Evolutionary conservation across 1,140 invertebrate species (phyloP).

Genomic region (Holotrichia oblita): DNA sequence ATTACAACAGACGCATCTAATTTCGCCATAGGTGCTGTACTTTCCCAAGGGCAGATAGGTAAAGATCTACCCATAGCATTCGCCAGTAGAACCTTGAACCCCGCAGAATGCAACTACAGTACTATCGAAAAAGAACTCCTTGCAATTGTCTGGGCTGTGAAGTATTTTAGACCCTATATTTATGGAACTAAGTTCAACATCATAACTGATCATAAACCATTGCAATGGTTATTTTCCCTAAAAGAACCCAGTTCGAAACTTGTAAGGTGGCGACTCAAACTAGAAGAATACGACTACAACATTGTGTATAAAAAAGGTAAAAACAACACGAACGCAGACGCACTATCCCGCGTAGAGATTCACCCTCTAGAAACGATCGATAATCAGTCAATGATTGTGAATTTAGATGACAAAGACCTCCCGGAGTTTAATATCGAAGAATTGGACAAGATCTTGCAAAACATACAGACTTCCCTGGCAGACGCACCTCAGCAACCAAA

Average conservation of each 20-base stretch:
- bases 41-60: conserved; percentile 52
- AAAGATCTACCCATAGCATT: conserved; percentile 45
- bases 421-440: neutral
- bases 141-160: conserved; percentile 43
- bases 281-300: conserved; percentile 42
- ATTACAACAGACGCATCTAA: conserved; percentile 56
- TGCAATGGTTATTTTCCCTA: conserved; percentile 43
- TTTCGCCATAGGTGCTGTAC: conserved; percentile 53
- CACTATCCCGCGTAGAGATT: neutral
- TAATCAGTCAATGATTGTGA: too few species aligned
- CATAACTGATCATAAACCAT: conserved; percentile 45
- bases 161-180: conserved; percentile 44
- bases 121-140: conserved; percentile 44
- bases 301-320: conserved; percentile 43
- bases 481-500: too few species aligned
- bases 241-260: conserved; percentile 48
- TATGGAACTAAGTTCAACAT: conserved; percentile 42
- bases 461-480: too few species aligned
- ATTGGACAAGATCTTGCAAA: neutral
- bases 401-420: conserved; percentile 20
- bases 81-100: conserved; percentile 40
- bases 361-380: neutral
- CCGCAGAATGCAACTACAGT: conserved; percentile 38
- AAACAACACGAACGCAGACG: conserved; percentile 37
- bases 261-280: conserved; percentile 41